These are phyloP conservation scores for Cottoperca gobio DNA, from an alignment of 2,797 vertebrate species.

Conservation along the genomic window DNA sequence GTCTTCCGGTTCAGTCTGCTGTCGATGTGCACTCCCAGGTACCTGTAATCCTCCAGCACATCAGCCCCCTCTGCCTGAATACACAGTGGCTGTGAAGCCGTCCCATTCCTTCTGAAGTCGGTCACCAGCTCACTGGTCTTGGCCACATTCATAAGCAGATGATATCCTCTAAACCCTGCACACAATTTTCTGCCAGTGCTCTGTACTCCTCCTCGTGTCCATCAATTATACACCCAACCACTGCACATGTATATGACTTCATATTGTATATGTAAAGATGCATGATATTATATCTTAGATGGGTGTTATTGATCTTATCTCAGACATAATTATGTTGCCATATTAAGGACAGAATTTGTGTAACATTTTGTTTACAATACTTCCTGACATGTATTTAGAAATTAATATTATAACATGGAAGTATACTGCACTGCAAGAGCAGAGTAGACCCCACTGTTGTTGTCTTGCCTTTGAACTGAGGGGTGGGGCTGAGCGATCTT, in stretches of 20 bases:
- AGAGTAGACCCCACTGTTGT: not conserved
- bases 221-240: too few species aligned
- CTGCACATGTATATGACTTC: too few species aligned
- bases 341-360: not conserved
- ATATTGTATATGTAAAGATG: not conserved
- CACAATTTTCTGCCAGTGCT: too few species aligned
- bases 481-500: slow-evolving; percentile 31
- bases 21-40: not conserved
- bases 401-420: not conserved
- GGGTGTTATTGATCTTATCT: not conserved
- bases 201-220: too few species aligned
- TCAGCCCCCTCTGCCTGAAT: not conserved
- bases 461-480: slow-evolving; percentile 21
- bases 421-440: not conserved
- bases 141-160: too few species aligned
- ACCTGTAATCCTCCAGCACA: not conserved
- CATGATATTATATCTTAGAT: not conserved
- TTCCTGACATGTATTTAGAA: not conserved
- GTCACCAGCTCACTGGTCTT: too few species aligned
- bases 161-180: too few species aligned
- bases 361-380: not conserved
- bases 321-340: not conserved
- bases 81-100: too few species aligned
- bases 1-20: slow-evolving; percentile 1
- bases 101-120: too few species aligned